Evolutionary conservation across 35 echinoderm and acorn worm species (phyloP).

Genomic region (Lytechinus variegatus): DNA sequence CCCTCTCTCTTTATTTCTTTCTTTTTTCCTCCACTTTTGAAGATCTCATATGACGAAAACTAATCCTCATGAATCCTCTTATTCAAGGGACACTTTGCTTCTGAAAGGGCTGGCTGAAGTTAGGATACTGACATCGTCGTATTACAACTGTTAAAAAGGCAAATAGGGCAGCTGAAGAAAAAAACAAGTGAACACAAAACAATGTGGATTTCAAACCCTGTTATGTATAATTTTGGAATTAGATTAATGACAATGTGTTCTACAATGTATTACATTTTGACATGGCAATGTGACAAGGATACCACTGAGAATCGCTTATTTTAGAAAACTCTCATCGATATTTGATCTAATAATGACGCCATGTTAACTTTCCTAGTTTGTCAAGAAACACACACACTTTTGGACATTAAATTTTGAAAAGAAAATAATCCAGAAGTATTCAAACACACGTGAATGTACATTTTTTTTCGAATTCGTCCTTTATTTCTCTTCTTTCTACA

Average conservation of each 20-base stretch:
- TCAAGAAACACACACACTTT: background rate
- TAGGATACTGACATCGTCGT: background rate
- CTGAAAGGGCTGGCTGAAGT: background rate
- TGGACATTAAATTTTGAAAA: background rate
- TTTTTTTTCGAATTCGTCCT: background rate
- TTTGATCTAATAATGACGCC: background rate
- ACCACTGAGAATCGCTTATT: no score
- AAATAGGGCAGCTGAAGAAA: background rate
- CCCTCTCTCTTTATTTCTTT: background rate
- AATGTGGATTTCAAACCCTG: background rate
- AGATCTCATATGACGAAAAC: background rate
- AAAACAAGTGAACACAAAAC: background rate
- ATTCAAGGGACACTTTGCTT: background rate
- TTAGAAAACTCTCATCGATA: no score
- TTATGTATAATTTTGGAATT: no score
- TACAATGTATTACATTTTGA: no score
- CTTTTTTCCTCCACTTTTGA: background rate
- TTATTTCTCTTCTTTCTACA: background rate
- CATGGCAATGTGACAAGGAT: no score
- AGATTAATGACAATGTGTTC: no score
- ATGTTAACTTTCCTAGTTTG: background rate
- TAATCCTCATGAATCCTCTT: background rate
- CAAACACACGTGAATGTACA: background rate
- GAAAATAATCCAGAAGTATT: background rate
- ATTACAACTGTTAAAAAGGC: constrained; percentile 13